These are phyloP conservation scores for Huso huso DNA, from an alignment of 2,797 vertebrate species.

Conservation along the genomic window DNA sequence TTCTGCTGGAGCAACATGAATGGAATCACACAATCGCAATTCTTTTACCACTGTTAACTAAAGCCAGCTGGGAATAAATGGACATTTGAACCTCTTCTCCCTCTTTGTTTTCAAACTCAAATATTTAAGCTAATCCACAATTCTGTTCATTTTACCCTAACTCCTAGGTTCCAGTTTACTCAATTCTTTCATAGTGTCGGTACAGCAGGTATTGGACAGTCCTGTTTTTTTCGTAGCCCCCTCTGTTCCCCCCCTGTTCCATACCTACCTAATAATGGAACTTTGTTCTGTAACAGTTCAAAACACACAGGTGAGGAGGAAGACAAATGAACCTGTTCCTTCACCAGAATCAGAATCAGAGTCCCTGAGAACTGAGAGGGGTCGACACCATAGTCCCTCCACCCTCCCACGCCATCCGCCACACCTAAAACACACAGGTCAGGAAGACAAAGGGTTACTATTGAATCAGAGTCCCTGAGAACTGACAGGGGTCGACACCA, in stretches of 20 bases:
- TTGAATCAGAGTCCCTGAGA: constrained; percentile 86
- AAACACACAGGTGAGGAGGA: no score
- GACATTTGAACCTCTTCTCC: no score
- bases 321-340: constrained; percentile 87
- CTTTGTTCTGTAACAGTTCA: constrained; percentile 98
- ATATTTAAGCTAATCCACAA: no score
- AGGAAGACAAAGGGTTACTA: background rate
- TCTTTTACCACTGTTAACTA: constrained; percentile 24
- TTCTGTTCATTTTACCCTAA: background rate
- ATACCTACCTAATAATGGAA: constrained; percentile 86
- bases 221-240: background rate
- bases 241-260: background rate
- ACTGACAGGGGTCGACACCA: constrained; percentile 94
- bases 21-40: constrained; percentile 38
- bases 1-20: constrained; percentile 31
- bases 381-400: constrained; percentile 97
- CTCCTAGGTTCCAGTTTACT: background rate
- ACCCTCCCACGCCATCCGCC: constrained; percentile 94
- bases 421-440: constrained; percentile 61
- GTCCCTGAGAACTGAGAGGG: constrained; percentile 96
- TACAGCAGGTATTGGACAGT: no score
- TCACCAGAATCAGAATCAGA: constrained; percentile 92
- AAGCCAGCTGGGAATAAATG: no score
- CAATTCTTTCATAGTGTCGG: no score
- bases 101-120: no score